phyloP scores from a whole-genome alignment of 2,113 vertebrate genomes.

The Caracal caracal region DNA sequence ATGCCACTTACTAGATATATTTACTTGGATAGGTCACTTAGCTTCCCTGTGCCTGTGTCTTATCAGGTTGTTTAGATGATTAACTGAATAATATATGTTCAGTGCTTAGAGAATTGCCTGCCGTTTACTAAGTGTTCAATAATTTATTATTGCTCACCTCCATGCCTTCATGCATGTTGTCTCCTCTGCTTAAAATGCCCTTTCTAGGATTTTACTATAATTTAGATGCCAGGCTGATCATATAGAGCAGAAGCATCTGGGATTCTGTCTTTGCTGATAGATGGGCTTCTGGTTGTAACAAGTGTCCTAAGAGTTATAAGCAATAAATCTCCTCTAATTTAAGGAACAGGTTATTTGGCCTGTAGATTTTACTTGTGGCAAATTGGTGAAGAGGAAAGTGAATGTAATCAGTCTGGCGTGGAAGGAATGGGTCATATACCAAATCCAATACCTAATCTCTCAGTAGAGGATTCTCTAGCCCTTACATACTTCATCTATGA shows the following conservation, averaged over 20 bases:
- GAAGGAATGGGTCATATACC: background rate
- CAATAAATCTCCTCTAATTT: constrained; percentile 58
- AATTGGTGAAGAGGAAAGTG: constrained; percentile 28
- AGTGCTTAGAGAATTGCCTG: constrained; percentile 9
- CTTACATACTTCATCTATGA: background rate
- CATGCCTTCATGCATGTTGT: background rate
- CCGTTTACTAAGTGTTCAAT: background rate
- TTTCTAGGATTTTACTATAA: constrained; percentile 46
- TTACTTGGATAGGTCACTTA: background rate
- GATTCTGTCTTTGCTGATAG: constrained; percentile 63
- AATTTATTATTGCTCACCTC: constrained; percentile 52
- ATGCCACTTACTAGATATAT: background rate
- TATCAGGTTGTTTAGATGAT: background rate
- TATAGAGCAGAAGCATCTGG: constrained; percentile 59
- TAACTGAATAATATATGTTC: constrained; percentile 42
- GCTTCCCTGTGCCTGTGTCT: background rate
- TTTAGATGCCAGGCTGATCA: constrained; percentile 52
- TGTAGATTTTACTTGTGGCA: constrained; percentile 32
- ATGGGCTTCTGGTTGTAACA: constrained; percentile 52
- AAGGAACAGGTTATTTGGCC: constrained; percentile 37
- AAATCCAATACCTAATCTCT: background rate
- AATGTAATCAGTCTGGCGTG: background rate
- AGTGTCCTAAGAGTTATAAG: constrained; percentile 50
- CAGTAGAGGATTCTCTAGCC: background rate
- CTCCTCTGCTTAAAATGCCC: constrained; percentile 18